A percentile compares a stretch with the other conserved stretches of the same genome.
phyloP scores from a whole-genome alignment of 2,888 invertebrate genomes.

The Eupithecia dodoneata region DNA sequence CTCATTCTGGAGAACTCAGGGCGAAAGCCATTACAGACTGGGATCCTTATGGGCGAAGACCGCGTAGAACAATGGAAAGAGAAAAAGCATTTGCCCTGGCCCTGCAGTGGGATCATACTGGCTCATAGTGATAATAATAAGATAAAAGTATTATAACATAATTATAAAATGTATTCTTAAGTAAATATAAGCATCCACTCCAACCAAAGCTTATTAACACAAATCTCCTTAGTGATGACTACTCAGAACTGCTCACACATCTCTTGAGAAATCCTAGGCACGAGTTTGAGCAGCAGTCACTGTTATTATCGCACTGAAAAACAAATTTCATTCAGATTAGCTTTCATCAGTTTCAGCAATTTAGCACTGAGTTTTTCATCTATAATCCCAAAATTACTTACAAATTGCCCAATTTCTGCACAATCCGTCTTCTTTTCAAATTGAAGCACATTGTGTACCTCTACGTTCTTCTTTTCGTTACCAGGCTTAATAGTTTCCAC shows the following conservation, averaged over 20 bases:
- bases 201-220: background rate
- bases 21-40: too few relatives aligned
- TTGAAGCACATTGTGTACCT: background rate
- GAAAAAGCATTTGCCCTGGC: too few relatives aligned
- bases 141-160: background rate
- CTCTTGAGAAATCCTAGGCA: conserved; percentile 48
- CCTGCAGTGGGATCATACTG: too few relatives aligned
- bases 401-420: conserved; percentile 8
- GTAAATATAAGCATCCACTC: background rate
- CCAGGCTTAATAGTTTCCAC: background rate
- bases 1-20: too few relatives aligned
- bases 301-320: conserved; percentile 29
- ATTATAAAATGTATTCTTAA: background rate
- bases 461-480: background rate
- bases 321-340: background rate
- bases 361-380: background rate
- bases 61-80: too few relatives aligned
- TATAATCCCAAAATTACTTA: conserved; percentile 1
- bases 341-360: too few relatives aligned
- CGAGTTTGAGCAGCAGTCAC: conserved; percentile 47
- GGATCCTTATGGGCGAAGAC: too few relatives aligned
- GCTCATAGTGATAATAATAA: too few relatives aligned
- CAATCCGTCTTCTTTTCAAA: background rate
- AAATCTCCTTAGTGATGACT: background rate
- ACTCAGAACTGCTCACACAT: conserved; percentile 38